phyloP scores from a whole-genome alignment of 2,113 vertebrate species.

The Empidonax traillii region DNA sequence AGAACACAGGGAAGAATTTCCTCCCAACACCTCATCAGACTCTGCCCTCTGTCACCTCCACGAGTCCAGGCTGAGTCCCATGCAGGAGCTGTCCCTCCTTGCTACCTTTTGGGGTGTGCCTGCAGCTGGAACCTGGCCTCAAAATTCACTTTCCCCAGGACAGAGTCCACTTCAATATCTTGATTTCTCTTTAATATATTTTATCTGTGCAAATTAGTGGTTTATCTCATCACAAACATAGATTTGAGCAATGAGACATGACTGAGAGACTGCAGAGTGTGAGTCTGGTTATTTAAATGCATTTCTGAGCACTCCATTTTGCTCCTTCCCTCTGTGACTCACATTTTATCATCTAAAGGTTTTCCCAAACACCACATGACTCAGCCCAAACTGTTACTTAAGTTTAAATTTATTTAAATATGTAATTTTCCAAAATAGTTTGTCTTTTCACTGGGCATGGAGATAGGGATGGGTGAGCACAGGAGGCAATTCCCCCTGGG shows the following conservation, averaged over 20 bases:
- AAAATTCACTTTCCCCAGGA: background rate
- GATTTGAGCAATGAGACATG: background rate
- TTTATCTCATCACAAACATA: background rate
- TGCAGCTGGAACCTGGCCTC: background rate
- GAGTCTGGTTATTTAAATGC: background rate
- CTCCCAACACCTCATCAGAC: background rate
- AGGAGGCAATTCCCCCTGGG: background rate
- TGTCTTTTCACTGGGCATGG: background rate
- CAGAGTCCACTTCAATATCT: background rate
- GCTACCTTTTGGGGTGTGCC: background rate
- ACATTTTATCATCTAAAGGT: background rate
- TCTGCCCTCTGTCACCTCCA: background rate
- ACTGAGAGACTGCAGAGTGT: background rate
- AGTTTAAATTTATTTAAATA: background rate
- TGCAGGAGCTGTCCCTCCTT: background rate
- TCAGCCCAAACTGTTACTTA: background rate
- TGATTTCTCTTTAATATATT: background rate
- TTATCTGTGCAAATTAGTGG: background rate
- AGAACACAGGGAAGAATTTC: background rate
- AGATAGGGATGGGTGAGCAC: background rate
- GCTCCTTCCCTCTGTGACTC: background rate
- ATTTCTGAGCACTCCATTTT: background rate
- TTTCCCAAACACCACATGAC: background rate
- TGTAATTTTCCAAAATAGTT: accelerated
- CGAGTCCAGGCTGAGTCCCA: accelerated